Evolutionary conservation across 2,888 invertebrate species (phyloP), one percentile per base, ranked within the genome.

Genomic region (Acrobasis repandana): DNA sequence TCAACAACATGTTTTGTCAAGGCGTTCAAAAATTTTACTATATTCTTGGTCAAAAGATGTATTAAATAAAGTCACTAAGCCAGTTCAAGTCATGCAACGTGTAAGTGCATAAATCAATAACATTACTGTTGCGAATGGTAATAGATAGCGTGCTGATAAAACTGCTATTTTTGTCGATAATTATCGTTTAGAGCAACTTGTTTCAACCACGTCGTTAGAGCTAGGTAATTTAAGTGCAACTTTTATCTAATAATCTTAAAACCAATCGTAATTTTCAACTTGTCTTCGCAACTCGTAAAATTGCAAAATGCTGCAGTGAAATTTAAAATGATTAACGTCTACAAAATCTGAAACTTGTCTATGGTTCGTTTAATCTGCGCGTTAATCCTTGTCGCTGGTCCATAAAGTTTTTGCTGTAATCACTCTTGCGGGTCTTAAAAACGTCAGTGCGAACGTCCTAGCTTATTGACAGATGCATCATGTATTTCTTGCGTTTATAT

Each of bases 341-440:
- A 67, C 71, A 77, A 75, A 77, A 73, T 62, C 58, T 56, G 63
- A 56, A 60, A 63, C 63, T 62, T 70, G 67, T 63, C 69, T 69
- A 70, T 69, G 67, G 72, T 71, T 72, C 71, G 66, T 68, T 73
- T 74, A 71, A 75, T 74, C 68, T 66, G 65, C 66, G 56, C 48
- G 56, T 67, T 67, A 65, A 56, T 72, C 70, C 67, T 69, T 68
- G 65, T 66, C 71, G 67, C 69, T 66, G 60, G 56, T 60, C 48
- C 70, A 70, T 71, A 68, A 64, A 62, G 68, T 80, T 80, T 82
- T 82, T 82, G 72, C 71, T 62, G 66, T 75, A 68, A 77, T 78
- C 76, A 72, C 72, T 70, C 71, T 65, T 68, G 70, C 68, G 51
- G 71, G 67, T 72, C 72, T 67, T 76, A 73, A 77, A 78, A 76